A percentile compares a stretch with the other conserved stretches of the same genome.
phyloP scores from a whole-genome alignment of 2,113 vertebrate species.

The Trachemys scripta region DNA sequence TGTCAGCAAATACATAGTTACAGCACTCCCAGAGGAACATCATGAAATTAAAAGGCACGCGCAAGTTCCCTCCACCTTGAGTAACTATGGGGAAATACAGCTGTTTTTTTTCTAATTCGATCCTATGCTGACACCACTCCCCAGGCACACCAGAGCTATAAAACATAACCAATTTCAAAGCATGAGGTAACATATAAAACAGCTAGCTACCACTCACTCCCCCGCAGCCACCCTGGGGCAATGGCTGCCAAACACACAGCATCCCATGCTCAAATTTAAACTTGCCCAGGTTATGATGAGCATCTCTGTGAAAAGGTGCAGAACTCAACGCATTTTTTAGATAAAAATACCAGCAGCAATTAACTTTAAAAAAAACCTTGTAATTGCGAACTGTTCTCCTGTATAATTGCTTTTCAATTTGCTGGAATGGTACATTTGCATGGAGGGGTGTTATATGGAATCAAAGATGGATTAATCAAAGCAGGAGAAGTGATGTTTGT shows the following conservation, averaged over 20 bases:
- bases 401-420: background rate
- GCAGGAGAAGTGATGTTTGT: background rate
- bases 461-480: background rate
- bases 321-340: background rate
- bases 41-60: background rate
- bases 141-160: background rate
- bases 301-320: background rate
- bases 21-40: background rate
- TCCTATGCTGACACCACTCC: background rate
- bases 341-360: background rate
- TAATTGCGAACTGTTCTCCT: background rate
- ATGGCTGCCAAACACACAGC: background rate
- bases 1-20: background rate
- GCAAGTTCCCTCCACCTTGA: background rate
- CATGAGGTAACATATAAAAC: background rate
- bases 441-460: background rate
- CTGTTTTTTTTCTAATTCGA: background rate
- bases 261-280: background rate
- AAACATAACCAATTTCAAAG: background rate
- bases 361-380: background rate
- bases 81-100: background rate
- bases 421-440: background rate
- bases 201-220: background rate
- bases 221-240: background rate
- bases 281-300: background rate